phyloP scores from a whole-genome alignment of 2,797 vertebrate species.

The Coendou prehensilis region DNA sequence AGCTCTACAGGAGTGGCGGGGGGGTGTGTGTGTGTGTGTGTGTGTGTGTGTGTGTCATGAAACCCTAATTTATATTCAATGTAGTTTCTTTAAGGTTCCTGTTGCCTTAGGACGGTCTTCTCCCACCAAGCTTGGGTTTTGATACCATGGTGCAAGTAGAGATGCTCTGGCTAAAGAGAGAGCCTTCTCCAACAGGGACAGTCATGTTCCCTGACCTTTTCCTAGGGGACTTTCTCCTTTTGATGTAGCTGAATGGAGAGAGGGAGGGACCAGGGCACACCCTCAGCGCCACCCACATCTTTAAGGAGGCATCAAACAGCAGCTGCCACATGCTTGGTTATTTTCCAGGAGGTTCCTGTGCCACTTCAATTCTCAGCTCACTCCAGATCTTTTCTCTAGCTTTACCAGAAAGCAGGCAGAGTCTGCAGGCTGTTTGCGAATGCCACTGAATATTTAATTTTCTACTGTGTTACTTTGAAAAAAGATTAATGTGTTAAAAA shows the following conservation, averaged over 20 bases:
- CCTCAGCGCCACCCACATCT: not conserved
- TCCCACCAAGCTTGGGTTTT: not conserved
- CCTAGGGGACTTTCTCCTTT: not conserved
- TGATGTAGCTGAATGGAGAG: not conserved
- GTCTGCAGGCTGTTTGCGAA: not conserved
- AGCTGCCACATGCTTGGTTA: too few relatives aligned
- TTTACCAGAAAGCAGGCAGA: not conserved
- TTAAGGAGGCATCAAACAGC: not conserved
- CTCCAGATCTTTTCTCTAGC: not conserved
- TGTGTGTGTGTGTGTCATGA: not conserved
- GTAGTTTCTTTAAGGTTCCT: not conserved
- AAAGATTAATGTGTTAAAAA: constrained; percentile 36
- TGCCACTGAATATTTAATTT: not conserved
- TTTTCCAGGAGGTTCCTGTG: not conserved
- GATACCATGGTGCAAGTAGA: not conserved
- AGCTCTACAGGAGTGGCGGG: not conserved
- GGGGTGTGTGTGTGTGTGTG: too few relatives aligned
- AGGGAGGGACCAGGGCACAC: rapidly evolving
- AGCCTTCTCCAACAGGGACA: not conserved
- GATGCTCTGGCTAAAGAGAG: not conserved
- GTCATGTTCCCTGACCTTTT: not conserved
- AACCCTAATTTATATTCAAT: not conserved
- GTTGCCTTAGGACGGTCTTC: not conserved
- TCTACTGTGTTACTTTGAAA: constrained; percentile 37
- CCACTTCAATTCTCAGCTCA: not conserved